These are phyloP conservation scores for Rhagonycha fulva DNA, from an alignment of 2,888 invertebrate genomes.

Conservation along the genomic window DNA sequence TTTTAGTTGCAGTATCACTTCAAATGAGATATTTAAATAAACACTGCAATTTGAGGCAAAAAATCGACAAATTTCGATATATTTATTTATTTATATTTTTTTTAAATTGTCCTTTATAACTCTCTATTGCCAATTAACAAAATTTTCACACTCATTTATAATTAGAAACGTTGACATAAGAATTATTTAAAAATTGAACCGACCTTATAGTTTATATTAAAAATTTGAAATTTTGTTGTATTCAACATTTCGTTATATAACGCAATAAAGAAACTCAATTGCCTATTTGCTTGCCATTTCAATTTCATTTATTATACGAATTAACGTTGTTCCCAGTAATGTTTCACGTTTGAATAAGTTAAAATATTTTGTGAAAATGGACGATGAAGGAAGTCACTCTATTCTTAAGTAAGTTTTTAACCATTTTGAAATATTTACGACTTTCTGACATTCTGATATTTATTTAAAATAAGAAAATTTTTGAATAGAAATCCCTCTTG, in stretches of 20 bases:
- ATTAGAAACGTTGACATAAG: background rate
- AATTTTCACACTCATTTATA: background rate
- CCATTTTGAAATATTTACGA: background rate
- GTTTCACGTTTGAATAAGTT: background rate
- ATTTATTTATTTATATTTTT: background rate
- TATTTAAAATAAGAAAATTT: conserved; percentile 1
- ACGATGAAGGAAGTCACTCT: background rate
- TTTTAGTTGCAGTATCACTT: background rate
- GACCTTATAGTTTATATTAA: background rate
- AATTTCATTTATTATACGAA: background rate
- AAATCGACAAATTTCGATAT: background rate
- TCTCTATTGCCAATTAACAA: background rate
- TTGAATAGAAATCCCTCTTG: conserved; percentile 75
- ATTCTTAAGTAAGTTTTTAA: conserved; percentile 8
- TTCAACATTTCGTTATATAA: background rate
- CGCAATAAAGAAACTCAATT: background rate
- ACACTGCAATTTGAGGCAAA: background rate
- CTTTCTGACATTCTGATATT: background rate
- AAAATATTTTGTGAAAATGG: background rate
- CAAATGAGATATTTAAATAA: background rate
- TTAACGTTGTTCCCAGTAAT: background rate
- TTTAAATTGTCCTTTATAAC: background rate
- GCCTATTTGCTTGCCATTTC: conserved; percentile 1
- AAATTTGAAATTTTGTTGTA: background rate
- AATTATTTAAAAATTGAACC: background rate